Conservation (phyloP, 2,888 invertebrate species). For the Zygaena filipendulae region DNA sequence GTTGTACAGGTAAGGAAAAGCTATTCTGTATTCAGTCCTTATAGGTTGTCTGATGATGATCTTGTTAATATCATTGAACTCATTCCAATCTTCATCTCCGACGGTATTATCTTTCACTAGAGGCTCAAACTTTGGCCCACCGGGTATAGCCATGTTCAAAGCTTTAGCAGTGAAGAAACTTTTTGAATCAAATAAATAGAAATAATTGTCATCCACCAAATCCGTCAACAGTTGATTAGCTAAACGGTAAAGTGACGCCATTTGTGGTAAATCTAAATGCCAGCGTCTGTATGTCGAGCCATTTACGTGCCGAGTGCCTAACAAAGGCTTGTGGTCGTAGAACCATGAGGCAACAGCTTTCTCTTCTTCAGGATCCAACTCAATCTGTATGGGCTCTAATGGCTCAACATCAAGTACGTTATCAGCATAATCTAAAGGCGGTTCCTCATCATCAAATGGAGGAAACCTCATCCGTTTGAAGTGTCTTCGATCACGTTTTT, state of each 20-base stretch:
- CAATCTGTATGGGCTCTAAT: conserved; percentile 98
- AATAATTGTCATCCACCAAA: conserved; percentile 98
- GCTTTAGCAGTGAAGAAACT: conserved; percentile 99
- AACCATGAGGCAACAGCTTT: conserved; percentile 94
- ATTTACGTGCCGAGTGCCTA: conserved; percentile 94
- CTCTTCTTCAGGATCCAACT: conserved; percentile 95
- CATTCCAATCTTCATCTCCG: conserved; percentile 99
- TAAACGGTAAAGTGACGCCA: conserved; percentile 97
- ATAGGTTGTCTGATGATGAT: conserved; percentile 99
- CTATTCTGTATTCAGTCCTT: conserved; percentile 98
- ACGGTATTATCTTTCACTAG: conserved; percentile 97
- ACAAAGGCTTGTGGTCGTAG: conserved; percentile 96
- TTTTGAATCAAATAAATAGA: conserved; percentile 98
- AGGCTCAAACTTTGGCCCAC: conserved; percentile 99
- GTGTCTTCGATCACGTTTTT: conserved; percentile 97
- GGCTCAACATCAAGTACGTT: conserved; percentile 99
- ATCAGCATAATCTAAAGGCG: conserved; percentile 98
- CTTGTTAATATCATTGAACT: conserved; percentile 99
- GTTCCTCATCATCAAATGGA: conserved; percentile 99
- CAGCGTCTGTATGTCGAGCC: conserved; percentile 97
- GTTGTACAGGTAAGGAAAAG: conserved; percentile 99
- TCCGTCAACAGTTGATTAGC: conserved; percentile 98
- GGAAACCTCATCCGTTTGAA: conserved; percentile 99
- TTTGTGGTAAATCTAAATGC: conserved; percentile 95
- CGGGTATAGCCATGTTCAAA: conserved; percentile 99